Evolutionary conservation across 2,113 vertebrate species (phyloP).

Genomic region (Circaetus gallicus): DNA sequence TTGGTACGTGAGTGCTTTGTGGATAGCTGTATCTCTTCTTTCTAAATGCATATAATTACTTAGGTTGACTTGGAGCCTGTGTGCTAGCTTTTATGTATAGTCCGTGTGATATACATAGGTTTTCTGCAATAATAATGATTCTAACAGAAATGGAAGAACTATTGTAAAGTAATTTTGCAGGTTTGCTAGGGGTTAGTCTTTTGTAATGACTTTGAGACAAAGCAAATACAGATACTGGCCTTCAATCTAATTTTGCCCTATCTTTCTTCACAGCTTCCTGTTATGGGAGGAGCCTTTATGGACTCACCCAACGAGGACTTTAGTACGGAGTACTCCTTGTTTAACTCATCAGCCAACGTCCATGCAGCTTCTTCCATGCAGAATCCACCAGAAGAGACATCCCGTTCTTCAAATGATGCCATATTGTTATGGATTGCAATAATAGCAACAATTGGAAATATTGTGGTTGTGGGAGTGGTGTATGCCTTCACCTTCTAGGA

Average conservation of each 20-base stretch:
- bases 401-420: constrained; percentile 89
- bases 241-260: neutral
- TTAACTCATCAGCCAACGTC: constrained; percentile 92
- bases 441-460: constrained; percentile 95
- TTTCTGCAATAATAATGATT: neutral
- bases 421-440: constrained; percentile 98
- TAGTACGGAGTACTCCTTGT: constrained; percentile 92
- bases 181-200: neutral
- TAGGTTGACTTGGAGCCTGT: neutral
- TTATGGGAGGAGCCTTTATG: constrained; percentile 98
- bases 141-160: too few relatives aligned
- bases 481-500: constrained; percentile 96
- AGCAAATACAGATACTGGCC: neutral
- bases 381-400: constrained; percentile 82
- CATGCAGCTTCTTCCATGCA: constrained; percentile 81
- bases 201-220: neutral
- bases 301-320: constrained; percentile 95
- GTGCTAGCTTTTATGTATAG: neutral
- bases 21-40: neutral
- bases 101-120: neutral
- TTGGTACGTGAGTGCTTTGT: neutral
- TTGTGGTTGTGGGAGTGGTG: constrained; percentile 95
- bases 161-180: neutral
- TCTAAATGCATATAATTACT: neutral
- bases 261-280: constrained; percentile 86